Evolutionary conservation across 2,797 vertebrate genomes (phyloP).

Genomic region (Sebastolobus altivelis): DNA sequence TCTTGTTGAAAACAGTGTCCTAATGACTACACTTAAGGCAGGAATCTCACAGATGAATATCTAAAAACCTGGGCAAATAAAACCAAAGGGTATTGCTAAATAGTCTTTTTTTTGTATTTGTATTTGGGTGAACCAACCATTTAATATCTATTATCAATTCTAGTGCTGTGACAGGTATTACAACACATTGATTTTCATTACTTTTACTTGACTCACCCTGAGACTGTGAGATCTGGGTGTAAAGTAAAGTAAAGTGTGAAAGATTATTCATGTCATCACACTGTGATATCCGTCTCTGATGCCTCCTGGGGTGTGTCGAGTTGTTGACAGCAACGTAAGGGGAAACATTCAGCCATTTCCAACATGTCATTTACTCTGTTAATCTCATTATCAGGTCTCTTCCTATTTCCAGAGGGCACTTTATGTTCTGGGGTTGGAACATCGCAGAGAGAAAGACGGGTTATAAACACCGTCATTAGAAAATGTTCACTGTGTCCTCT

Average conservation of each 20-base stretch:
- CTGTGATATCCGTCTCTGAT: slow-evolving; percentile 1
- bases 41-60: neutral
- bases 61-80: neutral
- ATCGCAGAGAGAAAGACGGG: neutral
- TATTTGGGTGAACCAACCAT: neutral
- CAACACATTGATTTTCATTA: neutral
- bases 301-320: neutral
- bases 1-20: neutral
- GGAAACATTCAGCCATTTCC: slow-evolving; percentile 41
- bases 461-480: slow-evolving; percentile 46
- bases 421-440: slow-evolving; percentile 11
- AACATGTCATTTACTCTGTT: slow-evolving; percentile 57
- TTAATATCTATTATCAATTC: neutral
- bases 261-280: slow-evolving; percentile 20
- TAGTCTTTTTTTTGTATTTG: neutral
- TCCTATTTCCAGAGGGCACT: slow-evolving; percentile 45
- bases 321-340: slow-evolving; percentile 35
- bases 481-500: slow-evolving; percentile 52
- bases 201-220: neutral
- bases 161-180: neutral
- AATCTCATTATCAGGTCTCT: slow-evolving; percentile 41
- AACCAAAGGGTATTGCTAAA: neutral
- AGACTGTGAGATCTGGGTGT: neutral
- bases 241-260: neutral
- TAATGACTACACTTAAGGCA: neutral